Percentiles rank a stretch among this genome's conserved stretches.
These are phyloP conservation scores for Cephus sareptanus DNA, from an alignment of 2,888 invertebrate genomes.

Conservation along the genomic window DNA sequence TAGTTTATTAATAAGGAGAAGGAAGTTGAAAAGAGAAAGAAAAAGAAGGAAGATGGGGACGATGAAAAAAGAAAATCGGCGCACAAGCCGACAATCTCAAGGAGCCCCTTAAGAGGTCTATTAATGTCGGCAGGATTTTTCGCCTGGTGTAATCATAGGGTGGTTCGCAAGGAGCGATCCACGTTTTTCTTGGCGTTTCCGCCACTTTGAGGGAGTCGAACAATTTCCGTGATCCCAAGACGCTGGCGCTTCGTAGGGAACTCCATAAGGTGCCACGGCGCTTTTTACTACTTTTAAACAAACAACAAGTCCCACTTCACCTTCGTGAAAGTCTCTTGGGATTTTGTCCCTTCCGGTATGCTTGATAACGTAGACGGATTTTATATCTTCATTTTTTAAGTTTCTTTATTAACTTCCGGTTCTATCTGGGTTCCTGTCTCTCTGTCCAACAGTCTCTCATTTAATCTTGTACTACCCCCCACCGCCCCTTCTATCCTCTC, in stretches of 20 bases:
- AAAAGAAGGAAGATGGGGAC: constrained; percentile 20
- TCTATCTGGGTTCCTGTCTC: neutral
- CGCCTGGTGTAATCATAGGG: constrained; percentile 47
- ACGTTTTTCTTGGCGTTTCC: constrained; percentile 46
- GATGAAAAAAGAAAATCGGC: constrained; percentile 31
- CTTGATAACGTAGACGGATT: neutral
- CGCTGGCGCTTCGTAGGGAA: neutral
- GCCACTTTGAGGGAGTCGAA: constrained; percentile 43
- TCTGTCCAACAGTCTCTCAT: neutral
- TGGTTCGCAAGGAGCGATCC: constrained; percentile 17
- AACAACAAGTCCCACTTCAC: neutral
- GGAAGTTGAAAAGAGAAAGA: neutral
- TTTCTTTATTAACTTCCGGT: neutral
- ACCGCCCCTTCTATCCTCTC: neutral
- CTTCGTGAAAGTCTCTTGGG: neutral
- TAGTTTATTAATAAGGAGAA: neutral
- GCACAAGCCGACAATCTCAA: constrained; percentile 27
- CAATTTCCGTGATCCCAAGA: constrained; percentile 39
- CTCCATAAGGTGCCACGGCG: constrained; percentile 9
- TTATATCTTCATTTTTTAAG: neutral
- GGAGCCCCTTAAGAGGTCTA: constrained; percentile 42
- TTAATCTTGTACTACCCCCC: neutral
- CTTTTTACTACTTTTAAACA: constrained; percentile 28
- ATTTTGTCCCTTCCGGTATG: neutral
- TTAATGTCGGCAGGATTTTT: constrained; percentile 52